A percentile compares a stretch with the other conserved stretches of the same genome.
Conservation (phyloP, 2,113 vertebrate genomes). For the Penelope pileata region DNA sequence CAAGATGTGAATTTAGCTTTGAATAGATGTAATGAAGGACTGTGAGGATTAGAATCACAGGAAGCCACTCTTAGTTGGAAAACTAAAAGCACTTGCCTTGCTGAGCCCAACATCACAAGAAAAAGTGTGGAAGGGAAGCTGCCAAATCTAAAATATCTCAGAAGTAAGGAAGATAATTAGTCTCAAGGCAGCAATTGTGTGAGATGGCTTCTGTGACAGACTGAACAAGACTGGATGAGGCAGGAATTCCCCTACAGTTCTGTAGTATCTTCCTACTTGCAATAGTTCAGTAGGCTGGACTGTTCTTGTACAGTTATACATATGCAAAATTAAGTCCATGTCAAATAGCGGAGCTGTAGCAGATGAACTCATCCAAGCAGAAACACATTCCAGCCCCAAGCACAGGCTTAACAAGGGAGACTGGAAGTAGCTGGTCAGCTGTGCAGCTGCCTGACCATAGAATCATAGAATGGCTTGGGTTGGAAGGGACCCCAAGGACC, state of each 20-base stretch:
- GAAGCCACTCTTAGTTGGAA: neutral
- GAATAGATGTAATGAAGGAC: neutral
- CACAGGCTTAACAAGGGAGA: neutral
- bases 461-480: too few species aligned
- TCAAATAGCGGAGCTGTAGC: neutral
- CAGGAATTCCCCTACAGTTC: neutral
- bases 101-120: rapidly evolving
- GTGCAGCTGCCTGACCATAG: neutral
- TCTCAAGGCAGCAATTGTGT: neutral
- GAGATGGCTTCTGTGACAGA: neutral
- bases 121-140: neutral
- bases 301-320: neutral
- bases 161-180: neutral
- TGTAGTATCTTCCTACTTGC: neutral
- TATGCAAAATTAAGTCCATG: neutral
- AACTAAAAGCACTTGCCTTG: neutral
- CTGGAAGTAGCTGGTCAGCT: neutral
- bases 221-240: neutral
- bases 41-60: neutral
- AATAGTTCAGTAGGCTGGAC: neutral
- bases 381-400: neutral
- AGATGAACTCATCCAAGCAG: neutral
- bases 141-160: neutral
- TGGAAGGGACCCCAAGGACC: too few species aligned
- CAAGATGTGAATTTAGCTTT: neutral